Evolutionary conservation across 2,888 invertebrate species (phyloP).

Genomic region (Muscina levida): DNA sequence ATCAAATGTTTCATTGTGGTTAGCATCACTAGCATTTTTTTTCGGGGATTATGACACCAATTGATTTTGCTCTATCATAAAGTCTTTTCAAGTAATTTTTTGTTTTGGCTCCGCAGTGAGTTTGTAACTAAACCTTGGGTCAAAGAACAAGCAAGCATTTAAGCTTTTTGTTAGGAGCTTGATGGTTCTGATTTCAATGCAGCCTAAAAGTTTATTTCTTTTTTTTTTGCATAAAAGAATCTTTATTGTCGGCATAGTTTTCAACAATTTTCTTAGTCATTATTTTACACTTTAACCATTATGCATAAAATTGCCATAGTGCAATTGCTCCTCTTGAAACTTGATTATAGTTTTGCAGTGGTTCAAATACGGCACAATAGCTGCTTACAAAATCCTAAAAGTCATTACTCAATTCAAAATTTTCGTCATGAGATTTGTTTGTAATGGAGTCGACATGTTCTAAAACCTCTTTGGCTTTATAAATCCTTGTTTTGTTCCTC

Average conservation of each 20-base stretch:
- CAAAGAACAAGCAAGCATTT: not conserved
- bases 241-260: not conserved
- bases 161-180: not conserved
- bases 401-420: not conserved
- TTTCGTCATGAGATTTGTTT: not conserved
- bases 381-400: no score
- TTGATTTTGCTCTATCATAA: no score
- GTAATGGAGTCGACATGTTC: not conserved
- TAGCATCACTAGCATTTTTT: no score
- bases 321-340: conserved; percentile 33
- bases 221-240: no score
- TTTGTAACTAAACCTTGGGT: not conserved
- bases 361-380: not conserved
- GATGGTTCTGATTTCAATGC: conserved; percentile 6
- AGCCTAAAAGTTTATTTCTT: not conserved
- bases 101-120: conserved; percentile 8
- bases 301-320: conserved; percentile 29
- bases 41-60: not conserved
- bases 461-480: not conserved
- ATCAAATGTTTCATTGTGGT: no score
- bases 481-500: not conserved
- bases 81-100: conserved; percentile 20
- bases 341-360: no score
- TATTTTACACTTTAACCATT: conserved; percentile 33
- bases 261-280: not conserved